Conservation (phyloP, 2,888 invertebrate genomes). For the Hyposoter dolosus region DNA sequence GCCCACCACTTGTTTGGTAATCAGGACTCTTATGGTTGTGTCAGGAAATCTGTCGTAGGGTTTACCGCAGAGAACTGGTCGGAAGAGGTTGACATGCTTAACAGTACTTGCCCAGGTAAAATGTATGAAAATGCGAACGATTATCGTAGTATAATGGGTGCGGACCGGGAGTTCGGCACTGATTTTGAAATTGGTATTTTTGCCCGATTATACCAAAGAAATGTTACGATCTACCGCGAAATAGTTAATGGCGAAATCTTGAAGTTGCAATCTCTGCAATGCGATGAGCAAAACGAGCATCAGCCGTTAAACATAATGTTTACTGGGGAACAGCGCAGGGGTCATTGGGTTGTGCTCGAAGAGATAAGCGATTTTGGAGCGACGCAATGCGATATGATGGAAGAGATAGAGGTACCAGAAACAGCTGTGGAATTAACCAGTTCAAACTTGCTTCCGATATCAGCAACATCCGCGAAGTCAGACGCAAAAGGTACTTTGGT, state of each 20-base stretch:
- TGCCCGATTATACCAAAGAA: slow-evolving; percentile 8
- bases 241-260: not conserved
- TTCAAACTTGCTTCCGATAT: no score
- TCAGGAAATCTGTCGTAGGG: slow-evolving; percentile 15
- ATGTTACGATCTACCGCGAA: not conserved
- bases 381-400: not conserved
- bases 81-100: not conserved
- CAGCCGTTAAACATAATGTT: slow-evolving; percentile 9
- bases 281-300: not conserved
- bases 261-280: not conserved
- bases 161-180: slow-evolving; percentile 21
- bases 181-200: slow-evolving; percentile 49
- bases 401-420: not conserved
- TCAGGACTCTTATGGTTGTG: not conserved
- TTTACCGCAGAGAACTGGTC: not conserved
- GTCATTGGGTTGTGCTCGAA: slow-evolving; percentile 31
- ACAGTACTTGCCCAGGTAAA: not conserved
- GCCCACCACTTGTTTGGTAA: not conserved
- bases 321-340: slow-evolving; percentile 5
- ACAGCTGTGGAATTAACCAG: not conserved
- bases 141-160: slow-evolving; percentile 42
- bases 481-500: no score
- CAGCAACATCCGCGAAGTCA: no score
- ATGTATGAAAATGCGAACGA: slow-evolving; percentile 13
- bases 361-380: not conserved